Percentiles rank a stretch among this genome's conserved stretches.
Evolutionary conservation across 2,113 vertebrate species (phyloP).

Genomic region (Caloenas nicobarica): DNA sequence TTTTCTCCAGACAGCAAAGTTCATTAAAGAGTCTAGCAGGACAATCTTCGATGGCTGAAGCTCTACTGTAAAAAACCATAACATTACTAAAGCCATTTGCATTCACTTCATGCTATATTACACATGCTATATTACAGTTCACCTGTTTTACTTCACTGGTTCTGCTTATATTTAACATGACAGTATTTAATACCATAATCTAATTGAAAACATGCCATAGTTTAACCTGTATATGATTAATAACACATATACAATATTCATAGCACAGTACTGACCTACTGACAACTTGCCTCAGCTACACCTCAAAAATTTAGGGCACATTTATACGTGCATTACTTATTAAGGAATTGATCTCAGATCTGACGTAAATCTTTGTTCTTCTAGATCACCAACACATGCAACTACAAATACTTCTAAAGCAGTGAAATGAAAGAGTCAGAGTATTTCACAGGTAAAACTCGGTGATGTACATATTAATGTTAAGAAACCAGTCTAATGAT

Average conservation of each 20-base stretch:
- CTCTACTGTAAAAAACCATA: neutral
- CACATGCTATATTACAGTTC: neutral
- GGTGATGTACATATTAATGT: accelerated
- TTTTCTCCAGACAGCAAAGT: neutral
- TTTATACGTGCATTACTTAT: neutral
- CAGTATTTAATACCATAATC: neutral
- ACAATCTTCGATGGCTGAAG: neutral
- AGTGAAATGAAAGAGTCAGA: neutral
- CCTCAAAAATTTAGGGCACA: neutral
- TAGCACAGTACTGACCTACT: neutral
- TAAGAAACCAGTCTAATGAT: neutral
- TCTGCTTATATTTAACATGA: neutral
- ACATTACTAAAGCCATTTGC: neutral
- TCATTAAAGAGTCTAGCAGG: neutral
- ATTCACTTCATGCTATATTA: neutral
- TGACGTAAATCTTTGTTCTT: neutral
- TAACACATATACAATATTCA: neutral
- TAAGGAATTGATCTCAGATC: neutral
- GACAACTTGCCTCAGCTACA: neutral
- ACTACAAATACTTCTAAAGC: neutral
- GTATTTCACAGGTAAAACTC: neutral
- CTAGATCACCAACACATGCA: neutral
- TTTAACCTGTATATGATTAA: neutral
- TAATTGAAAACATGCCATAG: neutral
- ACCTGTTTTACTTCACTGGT: neutral